Base-by-base conservation (phyloP, 1,140 invertebrate species). In the Nephila pilipes region DNA sequence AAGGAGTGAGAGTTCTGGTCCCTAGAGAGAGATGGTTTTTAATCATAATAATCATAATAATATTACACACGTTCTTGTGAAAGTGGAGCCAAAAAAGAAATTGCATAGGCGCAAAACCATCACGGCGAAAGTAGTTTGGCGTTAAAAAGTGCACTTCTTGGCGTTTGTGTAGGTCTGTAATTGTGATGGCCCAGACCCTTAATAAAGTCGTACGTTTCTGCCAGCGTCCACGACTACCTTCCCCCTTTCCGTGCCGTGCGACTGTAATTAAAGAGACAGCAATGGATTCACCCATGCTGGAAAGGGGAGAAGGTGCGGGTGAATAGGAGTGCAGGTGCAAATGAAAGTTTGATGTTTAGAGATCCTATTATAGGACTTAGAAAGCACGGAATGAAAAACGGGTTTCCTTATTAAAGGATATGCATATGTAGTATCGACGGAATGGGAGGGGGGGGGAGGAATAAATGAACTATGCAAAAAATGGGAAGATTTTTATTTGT, bases 41-140 rank as follows among this genome's bases (percentile, higher is more conserved):
- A 87, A 87, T 87, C 58, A 87, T 87, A 87, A 87, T 87, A 87
- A 87, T 87, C 85, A 87, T 69, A 87, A 87, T 60, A 87, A 65
- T 87, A 87, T 87, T 87, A 87, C 65, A 87, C 58, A 87, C 58
- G 32, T 38, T 46, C 5, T 18, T 14, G 57, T 20, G 69, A 46
- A 65, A 87, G 36, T 32, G 36, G 83, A n/a, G 60, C 6, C 1
- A 20, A 46, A 87, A 69, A 85, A 60, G 55, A 69, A 87, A 69
- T 87, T 87, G 85, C 85, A 87, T 65, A 87, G 65, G 65, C 55
- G 32, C 18, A 87, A 63, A 87, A 60, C 60, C 85, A 87, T 87
- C 60, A 87, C 22, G 32, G 46, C 3, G 38, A 87, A 69, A 87
- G 85, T 87, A 60, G 85, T 87, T 87, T 87, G 32, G 85, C 85